A percentile compares a stretch with the other conserved stretches of the same genome.
Evolutionary conservation across 2,797 vertebrate genomes (phyloP).

Genomic region (Octomys mimax): DNA sequence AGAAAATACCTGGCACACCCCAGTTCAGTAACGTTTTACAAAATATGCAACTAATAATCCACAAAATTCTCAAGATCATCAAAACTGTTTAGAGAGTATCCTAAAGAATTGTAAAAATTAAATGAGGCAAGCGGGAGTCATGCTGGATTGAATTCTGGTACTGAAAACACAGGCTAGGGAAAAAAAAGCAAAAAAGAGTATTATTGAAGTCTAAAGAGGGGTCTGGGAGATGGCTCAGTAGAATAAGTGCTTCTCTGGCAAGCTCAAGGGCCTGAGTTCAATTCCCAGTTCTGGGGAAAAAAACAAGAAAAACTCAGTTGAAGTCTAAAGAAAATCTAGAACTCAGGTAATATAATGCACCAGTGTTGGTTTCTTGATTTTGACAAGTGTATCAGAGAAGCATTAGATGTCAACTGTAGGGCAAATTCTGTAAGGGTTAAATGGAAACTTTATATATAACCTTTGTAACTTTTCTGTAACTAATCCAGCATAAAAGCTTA

Average conservation of each 20-base stretch:
- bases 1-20: neutral
- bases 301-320: too few species aligned
- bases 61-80: neutral
- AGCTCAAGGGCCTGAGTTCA: too few species aligned
- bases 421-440: neutral
- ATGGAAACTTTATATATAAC: neutral
- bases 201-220: neutral
- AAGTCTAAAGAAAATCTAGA: neutral
- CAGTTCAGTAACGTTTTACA: neutral
- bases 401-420: neutral
- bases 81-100: neutral
- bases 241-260: too few species aligned
- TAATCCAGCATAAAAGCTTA: constrained; percentile 29
- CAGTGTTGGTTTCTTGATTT: neutral
- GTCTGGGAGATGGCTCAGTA: too few species aligned
- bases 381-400: neutral
- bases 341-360: neutral
- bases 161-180: neutral
- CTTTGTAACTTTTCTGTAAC: neutral
- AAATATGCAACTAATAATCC: neutral
- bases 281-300: too few species aligned
- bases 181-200: neutral
- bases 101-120: neutral
- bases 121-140: neutral
- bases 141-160: neutral